These are phyloP conservation scores for Lepisosteus osseus DNA, from an alignment of 2,113 vertebrate genomes.

Conservation along the genomic window DNA sequence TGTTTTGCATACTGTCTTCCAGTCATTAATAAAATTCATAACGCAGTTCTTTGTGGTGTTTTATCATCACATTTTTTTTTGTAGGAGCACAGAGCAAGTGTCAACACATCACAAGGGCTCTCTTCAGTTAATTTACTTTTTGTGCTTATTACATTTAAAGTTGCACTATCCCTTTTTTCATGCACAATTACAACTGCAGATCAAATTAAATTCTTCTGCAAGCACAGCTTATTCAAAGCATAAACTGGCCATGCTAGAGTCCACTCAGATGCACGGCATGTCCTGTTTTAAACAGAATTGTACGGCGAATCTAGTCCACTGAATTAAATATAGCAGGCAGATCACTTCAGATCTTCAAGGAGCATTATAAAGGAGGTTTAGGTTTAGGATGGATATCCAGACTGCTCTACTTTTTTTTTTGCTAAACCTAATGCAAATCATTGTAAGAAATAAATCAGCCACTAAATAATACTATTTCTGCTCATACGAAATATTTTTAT, in stretches of 20 bases:
- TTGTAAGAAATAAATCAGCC: too few species aligned
- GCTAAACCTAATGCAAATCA: too few species aligned
- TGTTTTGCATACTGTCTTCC: slow-evolving; percentile 99
- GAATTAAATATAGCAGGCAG: slow-evolving; percentile 73
- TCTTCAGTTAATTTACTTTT: slow-evolving; percentile 89
- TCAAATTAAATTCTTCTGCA: slow-evolving; percentile 76
- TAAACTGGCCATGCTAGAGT: slow-evolving; percentile 62
- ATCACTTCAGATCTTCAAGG: slow-evolving; percentile 57
- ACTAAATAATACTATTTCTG: too few species aligned
- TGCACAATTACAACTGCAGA: slow-evolving; percentile 69
- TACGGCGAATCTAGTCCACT: slow-evolving; percentile 65
- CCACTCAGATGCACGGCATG: slow-evolving; percentile 57
- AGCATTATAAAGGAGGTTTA: too few species aligned
- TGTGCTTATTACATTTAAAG: slow-evolving; percentile 81
- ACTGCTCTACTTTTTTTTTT: too few species aligned
- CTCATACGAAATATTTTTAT: too few species aligned
- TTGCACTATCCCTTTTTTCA: slow-evolving; percentile 47
- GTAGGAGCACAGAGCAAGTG: slow-evolving; percentile 89
- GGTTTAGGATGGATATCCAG: too few species aligned
- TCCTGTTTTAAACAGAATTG: slow-evolving; percentile 63
- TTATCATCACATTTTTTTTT: slow-evolving; percentile 85
- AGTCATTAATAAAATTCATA: slow-evolving; percentile 99
- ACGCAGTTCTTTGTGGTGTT: slow-evolving; percentile 96
- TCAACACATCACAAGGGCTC: slow-evolving; percentile 93
- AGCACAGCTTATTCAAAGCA: slow-evolving; percentile 71